Conservation (phyloP, 1,140 invertebrate genomes). For the Drosophila elegans region DNA sequence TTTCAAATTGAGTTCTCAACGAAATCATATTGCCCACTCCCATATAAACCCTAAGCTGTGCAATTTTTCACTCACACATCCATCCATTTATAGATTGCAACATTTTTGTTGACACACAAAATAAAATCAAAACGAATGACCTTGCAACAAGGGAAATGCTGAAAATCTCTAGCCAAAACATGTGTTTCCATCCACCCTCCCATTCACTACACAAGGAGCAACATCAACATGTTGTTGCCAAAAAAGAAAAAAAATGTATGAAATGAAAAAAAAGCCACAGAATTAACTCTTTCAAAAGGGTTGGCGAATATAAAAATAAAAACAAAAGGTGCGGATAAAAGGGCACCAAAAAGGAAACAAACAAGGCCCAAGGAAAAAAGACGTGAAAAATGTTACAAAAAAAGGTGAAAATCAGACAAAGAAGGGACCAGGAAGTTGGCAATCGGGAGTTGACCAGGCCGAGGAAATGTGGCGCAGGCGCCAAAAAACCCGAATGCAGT, state of each 20-base stretch:
- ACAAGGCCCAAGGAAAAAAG: slow-evolving; percentile 19
- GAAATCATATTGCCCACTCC: not conserved
- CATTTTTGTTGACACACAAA: slow-evolving; percentile 72
- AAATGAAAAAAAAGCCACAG: slow-evolving; percentile 8
- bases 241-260: slow-evolving; percentile 13
- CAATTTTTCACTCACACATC: not conserved
- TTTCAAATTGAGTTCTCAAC: not conserved
- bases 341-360: slow-evolving; percentile 29
- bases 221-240: slow-evolving; percentile 71
- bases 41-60: too few species aligned
- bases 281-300: slow-evolving; percentile 25
- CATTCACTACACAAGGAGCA: slow-evolving; percentile 1
- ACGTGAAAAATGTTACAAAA: slow-evolving; percentile 4
- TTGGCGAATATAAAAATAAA: slow-evolving; percentile 64
- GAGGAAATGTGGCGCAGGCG: slow-evolving; percentile 53
- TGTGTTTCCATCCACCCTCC: slow-evolving; percentile 48
- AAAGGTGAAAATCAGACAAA: not conserved
- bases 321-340: slow-evolving; percentile 61
- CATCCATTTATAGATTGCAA: slow-evolving; percentile 7
- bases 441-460: slow-evolving; percentile 20
- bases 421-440: not conserved
- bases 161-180: slow-evolving; percentile 56
- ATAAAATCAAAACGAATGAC: slow-evolving; percentile 81
- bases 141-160: slow-evolving; percentile 63
- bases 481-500: slow-evolving; percentile 50